Percentiles rank a stretch among this genome's conserved stretches.
phyloP scores from a whole-genome alignment of 2,797 vertebrate species.

The Brachyalestes nurse region DNA sequence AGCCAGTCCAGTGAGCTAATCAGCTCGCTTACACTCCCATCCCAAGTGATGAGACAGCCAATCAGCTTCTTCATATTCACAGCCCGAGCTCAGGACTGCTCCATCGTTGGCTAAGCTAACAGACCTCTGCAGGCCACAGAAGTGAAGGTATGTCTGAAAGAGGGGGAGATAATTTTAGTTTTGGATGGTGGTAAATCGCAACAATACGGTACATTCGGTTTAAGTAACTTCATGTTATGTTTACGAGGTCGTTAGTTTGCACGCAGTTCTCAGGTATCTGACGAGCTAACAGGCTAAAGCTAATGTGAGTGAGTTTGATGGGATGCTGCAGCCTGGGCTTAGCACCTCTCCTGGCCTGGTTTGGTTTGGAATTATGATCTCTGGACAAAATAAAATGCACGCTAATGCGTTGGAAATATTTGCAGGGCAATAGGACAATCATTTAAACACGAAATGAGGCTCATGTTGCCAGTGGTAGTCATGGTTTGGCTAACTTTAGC shows the following conservation, averaged over 20 bases:
- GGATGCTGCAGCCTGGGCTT: slow-evolving; percentile 21
- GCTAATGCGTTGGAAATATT: not conserved
- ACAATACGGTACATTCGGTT: too few species aligned
- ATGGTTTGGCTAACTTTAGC: slow-evolving; percentile 18
- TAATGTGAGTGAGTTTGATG: not conserved
- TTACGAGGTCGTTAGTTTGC: not conserved
- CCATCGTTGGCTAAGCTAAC: not conserved
- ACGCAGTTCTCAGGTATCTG: not conserved
- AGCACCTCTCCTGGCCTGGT: not conserved
- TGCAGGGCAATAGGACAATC: not conserved
- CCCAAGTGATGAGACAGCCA: not conserved
- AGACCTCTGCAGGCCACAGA: not conserved
- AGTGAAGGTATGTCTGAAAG: slow-evolving; percentile 8
- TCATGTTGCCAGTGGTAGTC: not conserved
- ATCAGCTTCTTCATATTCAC: not conserved
- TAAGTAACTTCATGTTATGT: not conserved
- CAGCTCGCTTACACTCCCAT: not conserved
- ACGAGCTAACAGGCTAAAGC: slow-evolving; percentile 14
- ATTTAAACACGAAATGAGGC: not conserved
- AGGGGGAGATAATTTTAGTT: not conserved
- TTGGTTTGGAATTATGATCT: not conserved
- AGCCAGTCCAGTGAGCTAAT: not conserved
- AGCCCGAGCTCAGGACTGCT: not conserved
- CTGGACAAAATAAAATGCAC: too few species aligned
- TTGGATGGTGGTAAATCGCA: not conserved